Base-by-base conservation (phyloP, 1,140 invertebrate genomes). In the Wasmannia auropunctata region DNA sequence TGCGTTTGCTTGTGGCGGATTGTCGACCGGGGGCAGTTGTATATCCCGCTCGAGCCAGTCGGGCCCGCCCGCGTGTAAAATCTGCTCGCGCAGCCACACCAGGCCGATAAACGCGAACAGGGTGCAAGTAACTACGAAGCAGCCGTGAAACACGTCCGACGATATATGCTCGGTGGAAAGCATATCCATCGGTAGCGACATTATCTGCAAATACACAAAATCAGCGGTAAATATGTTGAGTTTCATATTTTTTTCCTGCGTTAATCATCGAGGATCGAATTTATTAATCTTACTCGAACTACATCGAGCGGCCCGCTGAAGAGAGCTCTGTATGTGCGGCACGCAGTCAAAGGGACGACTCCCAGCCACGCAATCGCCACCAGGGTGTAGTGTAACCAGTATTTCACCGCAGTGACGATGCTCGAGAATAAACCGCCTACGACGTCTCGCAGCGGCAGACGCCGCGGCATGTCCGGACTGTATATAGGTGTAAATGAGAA, bases 401-500 rank as follows among this genome's bases (percentile, higher is more conserved):
- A 99, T 93, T 98, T 97, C 0, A 99, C 97, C 11, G 98, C 99
- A 58, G 98, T 98, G 3, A 97, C 97, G 10, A 99, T 96, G 86
- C 98, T 99, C 5, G 97, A 97, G 63, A 99, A 96, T 25, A 99
- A 95, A 1, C 99, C 99, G 79, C 97, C 97, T 0, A 98, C 96
- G 0, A 99, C 98, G 94, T 99, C 98, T 88, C 97, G 96, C 31
- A 99, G 95, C 0, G 99, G 99, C 87, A 99, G 95, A 84, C 99
- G 96, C 65, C 99, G 97, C 11, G 99, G 99, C 99, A 99, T 99
- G 93, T 99, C 99, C 31, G 99, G 98, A 11, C 99, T 99, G 95
- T 99, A 99, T 89, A 99, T 99, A 81, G 99, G 99, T 92, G 98
- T 99, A 93, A 99, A 99, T 3, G 99, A 99, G 95, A 99, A 99